Percentiles rank a stretch among this genome's conserved stretches.
These are phyloP conservation scores for Drosophila ogumai DNA, from an alignment of 1,140 invertebrate species.

Conservation along the genomic window DNA sequence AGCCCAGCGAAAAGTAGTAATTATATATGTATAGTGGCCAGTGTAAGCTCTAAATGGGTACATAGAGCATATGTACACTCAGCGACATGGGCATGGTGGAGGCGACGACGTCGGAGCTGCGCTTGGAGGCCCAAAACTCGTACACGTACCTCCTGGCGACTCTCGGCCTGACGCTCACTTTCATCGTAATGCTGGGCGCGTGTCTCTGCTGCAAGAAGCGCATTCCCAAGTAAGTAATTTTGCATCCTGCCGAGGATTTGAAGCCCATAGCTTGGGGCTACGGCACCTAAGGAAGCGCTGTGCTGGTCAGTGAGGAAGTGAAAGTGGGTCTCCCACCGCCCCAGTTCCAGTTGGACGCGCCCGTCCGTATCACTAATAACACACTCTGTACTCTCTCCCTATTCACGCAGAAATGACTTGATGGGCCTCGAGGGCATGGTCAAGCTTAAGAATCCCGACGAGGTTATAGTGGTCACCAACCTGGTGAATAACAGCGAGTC, in stretches of 20 bases:
- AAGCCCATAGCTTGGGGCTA: neutral
- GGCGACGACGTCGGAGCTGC: conserved; percentile 55
- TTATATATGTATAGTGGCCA: conserved; percentile 13
- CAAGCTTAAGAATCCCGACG: conserved; percentile 86
- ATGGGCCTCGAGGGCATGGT: conserved; percentile 86
- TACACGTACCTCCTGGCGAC: conserved; percentile 73
- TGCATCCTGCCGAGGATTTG: neutral
- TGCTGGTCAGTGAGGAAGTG: conserved; percentile 34
- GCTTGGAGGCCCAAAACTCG: conserved; percentile 63
- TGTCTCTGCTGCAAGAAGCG: conserved; percentile 83
- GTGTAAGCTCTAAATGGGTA: conserved; percentile 39
- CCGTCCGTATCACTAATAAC: conserved; percentile 35
- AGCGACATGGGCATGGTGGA: conserved; percentile 68
- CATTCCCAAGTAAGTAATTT: conserved; percentile 80
- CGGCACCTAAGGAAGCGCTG: conserved; percentile 1
- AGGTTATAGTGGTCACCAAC: conserved; percentile 85
- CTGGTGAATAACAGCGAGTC: conserved; percentile 73
- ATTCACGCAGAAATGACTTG: conserved; percentile 85
- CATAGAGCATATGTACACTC: conserved; percentile 61
- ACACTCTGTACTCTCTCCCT: conserved; percentile 10
- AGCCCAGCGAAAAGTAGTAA: conserved; percentile 4
- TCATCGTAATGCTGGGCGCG: conserved; percentile 80
- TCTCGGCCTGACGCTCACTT: conserved; percentile 62
- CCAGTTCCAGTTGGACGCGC: conserved; percentile 69
- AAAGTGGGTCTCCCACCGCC: conserved; percentile 46